Conservation (phyloP, 2,113 vertebrate genomes). For the Bos indicus region DNA sequence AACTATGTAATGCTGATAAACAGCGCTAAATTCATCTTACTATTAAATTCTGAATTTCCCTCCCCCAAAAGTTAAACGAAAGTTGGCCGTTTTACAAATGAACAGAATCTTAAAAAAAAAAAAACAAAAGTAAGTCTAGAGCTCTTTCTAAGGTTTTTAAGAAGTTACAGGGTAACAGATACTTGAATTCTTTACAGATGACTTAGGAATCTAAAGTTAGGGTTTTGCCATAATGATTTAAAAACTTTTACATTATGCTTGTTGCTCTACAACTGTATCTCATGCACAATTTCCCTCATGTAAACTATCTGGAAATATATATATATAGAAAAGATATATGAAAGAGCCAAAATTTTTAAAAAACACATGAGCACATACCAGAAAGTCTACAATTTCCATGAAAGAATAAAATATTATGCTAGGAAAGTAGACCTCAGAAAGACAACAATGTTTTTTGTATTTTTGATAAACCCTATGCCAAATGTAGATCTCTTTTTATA, state of each 20-base stretch:
- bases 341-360: not conserved
- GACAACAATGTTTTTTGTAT: not conserved
- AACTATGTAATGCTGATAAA: constrained; percentile 27
- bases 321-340: not conserved
- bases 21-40: not conserved
- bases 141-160: not conserved
- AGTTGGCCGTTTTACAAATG: not conserved
- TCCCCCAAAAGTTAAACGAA: not conserved
- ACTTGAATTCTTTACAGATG: not conserved
- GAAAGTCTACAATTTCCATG: not conserved
- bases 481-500: not conserved
- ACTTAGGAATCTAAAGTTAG: not conserved
- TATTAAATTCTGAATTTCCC: not conserved
- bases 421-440: not conserved
- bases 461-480: constrained; percentile 8
- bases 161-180: not conserved
- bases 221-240: not conserved
- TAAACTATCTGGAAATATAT: not conserved
- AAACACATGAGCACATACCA: not conserved
- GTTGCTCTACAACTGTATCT: not conserved
- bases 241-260: not conserved
- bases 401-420: not conserved
- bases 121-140: not conserved
- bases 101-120: not conserved
- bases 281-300: not conserved